These are phyloP conservation scores for Myxocyprinus asiaticus DNA, from an alignment of 2,113 vertebrate genomes.

Conservation along the genomic window DNA sequence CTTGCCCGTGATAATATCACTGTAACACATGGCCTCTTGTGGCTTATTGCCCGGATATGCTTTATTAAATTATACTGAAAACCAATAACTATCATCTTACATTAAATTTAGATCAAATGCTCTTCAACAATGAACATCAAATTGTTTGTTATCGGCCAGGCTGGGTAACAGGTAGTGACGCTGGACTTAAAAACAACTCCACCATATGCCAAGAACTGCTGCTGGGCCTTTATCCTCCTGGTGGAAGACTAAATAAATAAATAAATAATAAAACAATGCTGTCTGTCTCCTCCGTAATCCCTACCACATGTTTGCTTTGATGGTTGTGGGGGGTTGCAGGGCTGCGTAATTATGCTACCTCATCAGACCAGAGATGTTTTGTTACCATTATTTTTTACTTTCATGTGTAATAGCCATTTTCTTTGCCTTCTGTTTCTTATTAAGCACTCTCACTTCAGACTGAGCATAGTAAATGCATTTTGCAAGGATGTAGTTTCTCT, in stretches of 20 bases:
- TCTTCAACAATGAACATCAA: background rate
- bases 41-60: no score
- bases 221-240: constrained; percentile 69
- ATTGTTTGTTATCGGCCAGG: constrained; percentile 41
- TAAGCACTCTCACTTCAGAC: constrained; percentile 43
- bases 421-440: constrained; percentile 50
- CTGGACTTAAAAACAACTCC: constrained; percentile 53
- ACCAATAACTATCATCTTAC: background rate
- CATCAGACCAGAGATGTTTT: constrained; percentile 75
- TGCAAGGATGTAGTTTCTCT: constrained; percentile 30
- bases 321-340: constrained; percentile 62
- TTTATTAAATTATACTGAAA: background rate
- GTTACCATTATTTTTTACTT: constrained; percentile 66
- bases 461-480: constrained; percentile 26
- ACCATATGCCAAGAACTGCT: constrained; percentile 75
- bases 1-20: no score
- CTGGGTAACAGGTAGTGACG: constrained; percentile 54
- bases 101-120: background rate
- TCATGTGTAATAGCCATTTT: constrained; percentile 56
- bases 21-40: no score
- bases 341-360: constrained; percentile 74
- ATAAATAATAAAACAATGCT: constrained; percentile 65
- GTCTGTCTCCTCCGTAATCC: constrained; percentile 71
- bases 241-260: constrained; percentile 61
- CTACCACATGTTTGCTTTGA: constrained; percentile 76